Base-by-base conservation (phyloP, 1,140 invertebrate species). In the Mamestra configurata region DNA sequence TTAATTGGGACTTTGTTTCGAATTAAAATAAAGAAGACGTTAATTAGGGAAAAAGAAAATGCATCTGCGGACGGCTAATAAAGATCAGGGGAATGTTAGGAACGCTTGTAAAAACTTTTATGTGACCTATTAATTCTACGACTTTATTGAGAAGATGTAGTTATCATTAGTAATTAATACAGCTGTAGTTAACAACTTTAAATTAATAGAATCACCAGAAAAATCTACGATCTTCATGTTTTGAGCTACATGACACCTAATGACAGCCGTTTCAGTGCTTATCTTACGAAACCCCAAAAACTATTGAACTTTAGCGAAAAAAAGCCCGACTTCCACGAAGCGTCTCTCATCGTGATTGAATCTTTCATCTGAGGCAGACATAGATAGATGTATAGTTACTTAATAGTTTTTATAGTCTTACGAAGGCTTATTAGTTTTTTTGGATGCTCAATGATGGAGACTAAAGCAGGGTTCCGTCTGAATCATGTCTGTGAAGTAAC, bases 311-410 rank as follows among this genome's bases (percentile, higher is more conserved):
- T 84, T 86, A 80, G 86, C 79, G 75, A 88, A 82, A 89, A 82
- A 75, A 27, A 73, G 57, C 43, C 72, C 77, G 80, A 80, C 85
- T 92, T 92, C 91, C 90, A 82, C 84, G 89, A 93, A 92, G 82
- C 85, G 76, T 57, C 73, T 73, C 75, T 77, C 83, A 59, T 86
- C 88, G 87, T 93, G 91, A 93, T 93, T 89, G 88, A 92, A 92
- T 93, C 86, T 90, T 90, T 88, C 88, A 89, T 91, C 87, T 90
- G 70, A 76, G 83, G 82, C 80, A 80, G 81, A 88, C 83, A 85
- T 72, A 85, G 85, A 87, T 84, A 86, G 80, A 87, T 86, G 77
- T 86, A 86, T 81, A 80, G 53, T 84, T 79, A 82, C 82, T 82
- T 83, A 83, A 84, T 73, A 82, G 79, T 86, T 84, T 83, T 86